A percentile compares a stretch with the other conserved stretches of the same genome.
Evolutionary conservation across 2,113 vertebrate genomes (phyloP).

Genomic region (Campylomormyrus numenius): DNA sequence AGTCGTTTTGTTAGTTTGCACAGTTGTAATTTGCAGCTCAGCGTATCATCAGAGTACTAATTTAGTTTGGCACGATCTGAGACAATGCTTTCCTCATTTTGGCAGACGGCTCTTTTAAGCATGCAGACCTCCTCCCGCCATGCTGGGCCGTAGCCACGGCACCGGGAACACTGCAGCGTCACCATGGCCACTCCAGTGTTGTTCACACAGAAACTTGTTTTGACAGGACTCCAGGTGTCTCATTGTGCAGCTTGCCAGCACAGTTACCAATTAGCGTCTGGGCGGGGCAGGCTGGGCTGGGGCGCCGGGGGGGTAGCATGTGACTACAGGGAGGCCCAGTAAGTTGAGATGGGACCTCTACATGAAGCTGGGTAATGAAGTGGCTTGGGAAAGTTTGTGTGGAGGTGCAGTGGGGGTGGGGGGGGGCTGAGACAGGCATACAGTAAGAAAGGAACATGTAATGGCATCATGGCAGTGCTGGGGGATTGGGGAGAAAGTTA

Average conservation of each 20-base stretch:
- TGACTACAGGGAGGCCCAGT: conserved; percentile 39
- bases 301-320: conserved; percentile 35
- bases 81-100: neutral
- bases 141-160: neutral
- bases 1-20: neutral
- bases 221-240: conserved; percentile 79
- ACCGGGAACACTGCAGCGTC: neutral
- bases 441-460: neutral
- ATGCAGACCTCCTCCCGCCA: neutral
- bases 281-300: conserved; percentile 39
- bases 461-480: neutral
- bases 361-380: conserved; percentile 43
- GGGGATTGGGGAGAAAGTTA: neutral
- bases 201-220: conserved; percentile 71
- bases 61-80: neutral
- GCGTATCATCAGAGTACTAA: neutral
- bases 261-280: conserved; percentile 73
- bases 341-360: conserved; percentile 56
- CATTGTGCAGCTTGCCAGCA: conserved; percentile 68
- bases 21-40: neutral
- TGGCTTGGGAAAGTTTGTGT: conserved; percentile 43
- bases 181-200: conserved; percentile 45
- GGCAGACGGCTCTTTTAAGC: neutral
- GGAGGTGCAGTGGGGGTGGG: conserved; percentile 16
- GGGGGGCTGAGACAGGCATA: neutral